A percentile compares a stretch with the other conserved stretches of the same genome.
phyloP scores from a whole-genome alignment of 2,888 invertebrate genomes.

The Alviniconcha strummeri region DNA sequence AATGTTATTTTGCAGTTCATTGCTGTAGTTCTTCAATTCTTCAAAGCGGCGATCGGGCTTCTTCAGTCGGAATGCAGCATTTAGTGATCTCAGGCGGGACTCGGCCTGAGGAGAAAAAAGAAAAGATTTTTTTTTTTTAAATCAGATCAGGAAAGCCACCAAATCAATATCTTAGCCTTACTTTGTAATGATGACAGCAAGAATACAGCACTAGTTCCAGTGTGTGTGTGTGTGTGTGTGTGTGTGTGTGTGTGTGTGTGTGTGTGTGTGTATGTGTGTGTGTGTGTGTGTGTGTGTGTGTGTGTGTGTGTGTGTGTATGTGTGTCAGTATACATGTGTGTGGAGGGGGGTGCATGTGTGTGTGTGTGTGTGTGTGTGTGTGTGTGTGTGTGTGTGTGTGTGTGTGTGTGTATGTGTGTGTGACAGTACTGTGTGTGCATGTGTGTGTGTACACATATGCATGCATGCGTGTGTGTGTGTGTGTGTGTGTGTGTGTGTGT shows the following conservation, averaged over 20 bases:
- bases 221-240: background rate
- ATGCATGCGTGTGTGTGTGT: background rate
- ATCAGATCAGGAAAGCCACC: background rate
- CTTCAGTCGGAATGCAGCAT: slow-evolving; percentile 84
- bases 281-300: no score
- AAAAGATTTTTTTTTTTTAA: no score
- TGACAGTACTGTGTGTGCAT: background rate
- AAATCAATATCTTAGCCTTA: background rate
- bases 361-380: no score
- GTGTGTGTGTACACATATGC: no score
- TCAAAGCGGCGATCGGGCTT: slow-evolving; percentile 84
- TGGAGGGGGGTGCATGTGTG: no score
- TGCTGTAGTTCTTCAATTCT: slow-evolving; percentile 84
- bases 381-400: no score
- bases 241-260: background rate
- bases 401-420: background rate
- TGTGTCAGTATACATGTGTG: no score
- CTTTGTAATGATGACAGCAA: background rate
- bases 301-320: no score
- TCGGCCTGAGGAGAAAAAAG: slow-evolving; percentile 78
- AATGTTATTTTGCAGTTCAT: slow-evolving; percentile 79
- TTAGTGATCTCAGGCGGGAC: slow-evolving; percentile 84
- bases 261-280: no score
- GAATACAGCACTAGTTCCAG: background rate
- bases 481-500: background rate